Evolutionary conservation across 2,113 vertebrate genomes (phyloP), one percentile per base, ranked within the genome.

Genomic region (Carassius gibelio): DNA sequence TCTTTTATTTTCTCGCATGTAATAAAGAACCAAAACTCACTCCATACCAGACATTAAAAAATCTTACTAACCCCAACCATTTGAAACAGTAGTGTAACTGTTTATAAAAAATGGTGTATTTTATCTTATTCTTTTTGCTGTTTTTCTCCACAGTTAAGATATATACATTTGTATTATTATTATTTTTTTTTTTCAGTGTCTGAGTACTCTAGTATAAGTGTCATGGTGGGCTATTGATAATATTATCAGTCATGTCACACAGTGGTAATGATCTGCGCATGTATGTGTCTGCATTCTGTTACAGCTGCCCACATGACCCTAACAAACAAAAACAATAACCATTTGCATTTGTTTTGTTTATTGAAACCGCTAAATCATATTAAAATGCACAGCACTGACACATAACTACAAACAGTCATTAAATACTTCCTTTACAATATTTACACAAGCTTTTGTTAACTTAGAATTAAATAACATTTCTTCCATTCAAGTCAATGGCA

Each of bases 401-500:
- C 7, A 79, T 42, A 75, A 75, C 68, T 50, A 62, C 19, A 85
- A 66, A 75, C 17, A 80, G 45, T 68, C 64, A 79, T 15, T 10
- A 50, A 2, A 30, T 11, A 82, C n/a, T 69, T 76, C 55, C 79
- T 30, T 2, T 30, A 55, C 75, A 71, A 88, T 86, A 91, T 90
- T 87, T 88, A 93, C 87, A 93, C 71, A 21, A 8, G 2, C 80
- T 64, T 77, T 87, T 68, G 84, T 87, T 89, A 19, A 90, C 83
- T 89, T 86, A 87, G 87, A 85, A 83, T 89, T 91, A 91, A 90
- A 93, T 91, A 93, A 87, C 76, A 90, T 55, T 59, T 74, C 81
- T 72, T 90, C 45, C 21, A 89, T 92, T 93, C 88, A 93, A 90
- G 89, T 92, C 84, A 87, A 26, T 23, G 77, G 11, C 59, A 42